Base-by-base conservation (phyloP, 2,797 vertebrate species). In the Meda fulgida region DNA sequence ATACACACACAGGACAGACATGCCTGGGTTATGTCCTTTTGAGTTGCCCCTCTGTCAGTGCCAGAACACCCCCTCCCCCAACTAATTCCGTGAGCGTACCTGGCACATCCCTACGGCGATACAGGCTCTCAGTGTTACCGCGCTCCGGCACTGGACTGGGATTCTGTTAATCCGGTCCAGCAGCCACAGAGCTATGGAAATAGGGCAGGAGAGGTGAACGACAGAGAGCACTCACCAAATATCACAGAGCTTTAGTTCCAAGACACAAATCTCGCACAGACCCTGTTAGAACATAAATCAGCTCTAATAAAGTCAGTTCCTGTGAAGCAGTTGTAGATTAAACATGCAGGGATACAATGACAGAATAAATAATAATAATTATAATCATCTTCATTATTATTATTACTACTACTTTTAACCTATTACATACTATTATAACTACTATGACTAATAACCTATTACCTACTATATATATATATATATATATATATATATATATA, bases 51-150 rank as follows among this genome's bases (percentile, higher is more conserved):
- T 87, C 89, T 90, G 90, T 83, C 89, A 91, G 91, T 89, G 90
- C 92, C 94, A 94, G 93, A 92, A 26, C 65, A 69, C 34, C 34
- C 40, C 34, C 93, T 92, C 90, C 85, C 19, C 38, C 89, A 90
- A 92, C 92, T 97, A 97, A 97, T 97, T 97, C 96, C 91, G 92
- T 88, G 43, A 91, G 92, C 88, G 96, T 96, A 97, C 97, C 96
- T 97, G 96, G 96, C 92, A 95, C 95, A 94, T 94, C 90, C 81
- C 93, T 96, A 94, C 94, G 93, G 94, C 93, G 91, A 94, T 93
- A 89, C 90, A 92, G 94, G 94, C 94, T 94, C 95, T 90, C 92
- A 92, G 92, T 92, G 92, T 94, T 93, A 93, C 93, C 92, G 93
- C 93, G 92, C 93, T 93, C 92, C 91, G 89, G 88, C 84, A 89